Base-by-base conservation (phyloP, 2,888 invertebrate genomes). In the Ellobium chinense region DNA sequence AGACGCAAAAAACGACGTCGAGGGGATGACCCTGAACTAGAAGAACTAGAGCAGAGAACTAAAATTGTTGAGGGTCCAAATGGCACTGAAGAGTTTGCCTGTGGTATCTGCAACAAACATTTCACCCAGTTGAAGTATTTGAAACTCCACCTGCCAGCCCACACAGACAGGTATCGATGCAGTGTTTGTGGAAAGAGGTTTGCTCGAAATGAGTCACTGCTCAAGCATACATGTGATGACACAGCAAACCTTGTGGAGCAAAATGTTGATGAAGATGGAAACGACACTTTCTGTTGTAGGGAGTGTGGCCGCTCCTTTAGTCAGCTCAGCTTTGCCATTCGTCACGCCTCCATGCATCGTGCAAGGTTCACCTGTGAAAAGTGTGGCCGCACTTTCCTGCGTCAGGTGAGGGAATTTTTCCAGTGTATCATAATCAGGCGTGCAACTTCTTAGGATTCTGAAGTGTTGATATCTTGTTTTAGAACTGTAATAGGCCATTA, bases 41-140 rank as follows among this genome's bases (percentile, higher is more conserved):
- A 83, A 63, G 75, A 81, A 37, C 46, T 78, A 68, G 80, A 79
- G 72, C 72, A 78, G 9, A 78, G 69, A 34, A 80, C 78, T 21
- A 70, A 84, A 77, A 72, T 82, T 72, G 83, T 87, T 62, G 83
- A 85, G 66, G 83, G 84, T 14, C 81, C 81, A 1, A 75, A 80
- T 4, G 82, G 83, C 18, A 80, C 70, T 27, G 84, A 83, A 83
- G 85, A 73, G 75, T 85, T 39, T 87, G 85, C 82, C 54, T 92
- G 91, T 78, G 86, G 87, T 7, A 80, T 88, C 24, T 92, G 92
- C 83, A 87, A 87, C 3, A 94, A 93, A 81, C 86, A 89, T 5
- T 95, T 94, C 86, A 87, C 87, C 1, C 91, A 92, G 70, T 91
- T 93, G 80, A 94, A 94, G 84, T 93, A 94, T 82, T 89, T 94